Base-by-base conservation (phyloP, 2,888 invertebrate species). In the Phengaris arion region DNA sequence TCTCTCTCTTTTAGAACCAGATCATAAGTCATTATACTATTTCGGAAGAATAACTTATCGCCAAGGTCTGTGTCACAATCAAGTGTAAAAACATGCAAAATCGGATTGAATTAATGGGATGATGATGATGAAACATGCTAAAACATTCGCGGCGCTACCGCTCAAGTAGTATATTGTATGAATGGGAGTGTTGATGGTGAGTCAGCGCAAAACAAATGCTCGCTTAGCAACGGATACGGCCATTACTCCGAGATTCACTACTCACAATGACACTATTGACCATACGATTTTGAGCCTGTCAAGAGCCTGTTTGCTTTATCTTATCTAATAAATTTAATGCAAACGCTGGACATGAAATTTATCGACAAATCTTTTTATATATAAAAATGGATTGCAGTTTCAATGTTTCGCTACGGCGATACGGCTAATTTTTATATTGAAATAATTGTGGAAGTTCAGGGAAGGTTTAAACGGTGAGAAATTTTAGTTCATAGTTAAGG, bases 231-330 rank as follows among this genome's bases (percentile, higher is more conserved):
- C 92, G 92, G 93, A 93, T 92, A 91, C 89, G 89, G 88, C 87
- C 91, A 90, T 92, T 91, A 90, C 89, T 87, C 91, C 81, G 92
- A 88, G 92, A 92, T 92, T 92, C 87, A 87, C 48, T 48, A n/a
- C 46, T 10, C 22, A 52, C 54, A 57, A 72, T 51, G 57, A 12
- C 45, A 45, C 46, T 54, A 70, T 69, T 80, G 84, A 83, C 83
- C 83, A 83, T 78, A 82, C 84, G 55, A 64, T 59, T 46, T 51
- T 51, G 64, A 45, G 6, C 48, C 52, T 1, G 12, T 52, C 52
- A 10, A 4, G 52, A 22, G 22, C 22, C 1, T 8, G 52, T 10
- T 52, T 52, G 10, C 10, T 9, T 2, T 52, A 10, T 52, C 4
- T 4, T 48, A 48, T 22, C 22, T 22, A 22, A 22, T 22, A 22